Base-by-base conservation (phyloP, 2,888 invertebrate genomes). In the Entomobrya multifasciata region DNA sequence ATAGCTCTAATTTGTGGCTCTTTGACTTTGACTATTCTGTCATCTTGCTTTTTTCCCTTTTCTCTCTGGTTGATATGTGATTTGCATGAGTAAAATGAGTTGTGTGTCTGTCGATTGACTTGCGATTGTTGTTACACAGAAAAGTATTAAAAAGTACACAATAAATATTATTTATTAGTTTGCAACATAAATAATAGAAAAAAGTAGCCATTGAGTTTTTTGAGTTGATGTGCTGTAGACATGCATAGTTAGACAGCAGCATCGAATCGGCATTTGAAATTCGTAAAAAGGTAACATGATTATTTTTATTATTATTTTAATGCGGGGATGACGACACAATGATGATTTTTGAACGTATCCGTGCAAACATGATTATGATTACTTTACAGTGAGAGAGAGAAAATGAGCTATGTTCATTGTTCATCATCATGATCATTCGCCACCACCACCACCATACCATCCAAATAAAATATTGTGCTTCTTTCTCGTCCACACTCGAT, bases 31-130 rank as follows among this genome's bases (percentile, higher is more conserved):
- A 27, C 55, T 44, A 44, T 70, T 20, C 47, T 72, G 72, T 72
- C 44, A 30, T 72, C 41, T 36, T 81, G 15, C 70, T 81, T 52
- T 81, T 70, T 62, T 25, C 49, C n/a, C n/a, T 49, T 20, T 36
- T 36, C 8, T 36, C 36, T 36, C 36, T 36, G 36, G 36, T 36
- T 36, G 4, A 36, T 55, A 57, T 81, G 72, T 81, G 81, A 81
- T 81, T 81, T 81, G 81, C 81, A 72, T 81, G 81, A 57, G 25
- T 72, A 81, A 80, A 81, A 72, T 72, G 72, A 81, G 41, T 81
- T 81, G 25, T 30, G 36, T 30, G 30, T 47, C 49, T 44, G 70
- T 72, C 72, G 81, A 81, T 81, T 81, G 81, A 44, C 22, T 81
- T 22, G 44, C 47, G 49, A 15, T 70, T 27, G 47, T 17, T 57